Percentiles rank a stretch among this genome's conserved stretches.
Evolutionary conservation across 2,888 invertebrate genomes (phyloP).

Genomic region (Melanargia galathea): DNA sequence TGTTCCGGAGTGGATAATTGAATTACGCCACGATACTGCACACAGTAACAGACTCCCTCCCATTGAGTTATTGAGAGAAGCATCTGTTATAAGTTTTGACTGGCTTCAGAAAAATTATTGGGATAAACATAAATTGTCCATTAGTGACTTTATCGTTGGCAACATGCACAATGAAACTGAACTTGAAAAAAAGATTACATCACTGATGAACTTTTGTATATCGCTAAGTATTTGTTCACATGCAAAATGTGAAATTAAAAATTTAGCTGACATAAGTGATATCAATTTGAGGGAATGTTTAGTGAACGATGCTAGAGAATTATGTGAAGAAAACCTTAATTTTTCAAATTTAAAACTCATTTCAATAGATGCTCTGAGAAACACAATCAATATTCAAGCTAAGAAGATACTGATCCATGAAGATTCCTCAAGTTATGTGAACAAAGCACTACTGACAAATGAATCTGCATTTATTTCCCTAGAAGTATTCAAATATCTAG

Average conservation of each 20-base stretch:
- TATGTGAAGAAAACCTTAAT: slow-evolving; percentile 59
- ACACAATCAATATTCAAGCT: slow-evolving; percentile 53
- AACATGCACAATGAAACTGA: slow-evolving; percentile 51
- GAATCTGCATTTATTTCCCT: slow-evolving; percentile 65
- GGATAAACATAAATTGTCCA: slow-evolving; percentile 77
- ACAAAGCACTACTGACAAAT: slow-evolving; percentile 59
- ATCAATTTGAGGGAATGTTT: slow-evolving; percentile 61
- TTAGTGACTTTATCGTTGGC: slow-evolving; percentile 70
- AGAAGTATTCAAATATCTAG: slow-evolving; percentile 58
- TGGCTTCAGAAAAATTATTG: slow-evolving; percentile 88
- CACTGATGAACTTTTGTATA: slow-evolving; percentile 64
- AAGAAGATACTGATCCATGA: slow-evolving; percentile 56
- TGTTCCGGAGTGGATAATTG: slow-evolving; percentile 91
- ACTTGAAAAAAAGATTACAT: slow-evolving; percentile 54
- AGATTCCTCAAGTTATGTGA: slow-evolving; percentile 49
- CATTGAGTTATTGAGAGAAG: slow-evolving; percentile 83
- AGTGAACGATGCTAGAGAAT: slow-evolving; percentile 61
- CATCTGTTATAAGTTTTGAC: slow-evolving; percentile 82
- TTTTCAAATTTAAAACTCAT: slow-evolving; percentile 61
- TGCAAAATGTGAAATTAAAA: slow-evolving; percentile 63
- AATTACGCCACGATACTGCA: slow-evolving; percentile 89
- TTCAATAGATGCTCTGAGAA: slow-evolving; percentile 56
- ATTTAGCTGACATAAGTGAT: slow-evolving; percentile 64
- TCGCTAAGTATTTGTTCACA: slow-evolving; percentile 68
- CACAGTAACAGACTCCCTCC: slow-evolving; percentile 87